Evolutionary conservation across 2,113 vertebrate species (phyloP), one percentile per base, ranked within the genome.

Genomic region (Fulica atra): DNA sequence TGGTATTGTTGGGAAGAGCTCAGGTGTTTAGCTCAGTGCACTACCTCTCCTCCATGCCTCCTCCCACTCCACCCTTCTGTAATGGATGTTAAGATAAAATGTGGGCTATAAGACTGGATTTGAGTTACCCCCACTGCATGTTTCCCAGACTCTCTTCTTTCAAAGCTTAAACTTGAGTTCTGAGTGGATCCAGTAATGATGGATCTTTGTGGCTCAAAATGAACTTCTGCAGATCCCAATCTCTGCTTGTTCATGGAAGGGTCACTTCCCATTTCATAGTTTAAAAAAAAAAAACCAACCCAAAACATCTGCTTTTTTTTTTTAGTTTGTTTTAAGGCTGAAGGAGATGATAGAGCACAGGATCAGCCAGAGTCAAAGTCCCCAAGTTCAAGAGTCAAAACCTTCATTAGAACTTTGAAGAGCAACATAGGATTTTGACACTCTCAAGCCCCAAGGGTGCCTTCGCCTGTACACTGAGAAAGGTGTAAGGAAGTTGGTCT

Each of bases 381-480:
- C 25, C 63, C 38, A 63, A 3, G 28, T 46, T 60, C 15, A 5
- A 33, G 31, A 31, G 6, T 59, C 25, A 31, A 56, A 89, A 7
- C 36, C 9, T 64, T 42, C 79, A 48, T 13, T n/a, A 13, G 16
- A 28, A 2, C 5, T 26, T 13, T 42, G 21, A 14, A 35, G 12
- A 51, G 2, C 42, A 83, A 68, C 40, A 1, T 2, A 17, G 54
- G 54, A 59, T 73, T 73, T 48, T n/a, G 64, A 24, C 50, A 10
- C 35, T 15, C 0, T 6, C 10, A 29, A 64, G 53, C 57, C 68
- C 61, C 54, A 42, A 18, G 46, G 16, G 4, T 53, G 7, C 33
- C 26, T 57, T 6, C 9, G 1, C 23, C 50, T 20, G 29, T 2
- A 4, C 14, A 0, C 36, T 23, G n/a, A 50, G 33, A 29, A 81